Evolutionary conservation across 2,797 vertebrate species (phyloP), one percentile per base, ranked within the genome.

Genomic region (Manis crassicaudata): DNA sequence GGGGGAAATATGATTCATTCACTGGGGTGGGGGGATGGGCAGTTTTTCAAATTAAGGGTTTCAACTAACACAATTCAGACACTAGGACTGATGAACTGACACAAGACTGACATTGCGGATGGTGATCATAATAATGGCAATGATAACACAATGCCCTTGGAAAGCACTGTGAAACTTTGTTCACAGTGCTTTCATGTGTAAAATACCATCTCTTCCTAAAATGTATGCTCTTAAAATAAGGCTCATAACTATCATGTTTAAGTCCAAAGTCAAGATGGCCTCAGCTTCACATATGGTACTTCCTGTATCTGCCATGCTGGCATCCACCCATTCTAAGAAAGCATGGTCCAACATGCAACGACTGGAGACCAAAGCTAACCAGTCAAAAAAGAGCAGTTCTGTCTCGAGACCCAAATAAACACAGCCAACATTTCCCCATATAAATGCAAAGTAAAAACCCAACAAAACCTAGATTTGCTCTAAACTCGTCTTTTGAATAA

Each of bases 371-470:
- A 77, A 62, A 37, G 54, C 18, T 56, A 56, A 50, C 50, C 65
- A 62, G 21, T 67, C n/a, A n/a, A 40, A 62, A 70, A 23, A 7
- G 75, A 3, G 16, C 12, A 54, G 1, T 17, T 16, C 5, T 35
- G 20, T 62, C 60, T 87, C 40, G 37, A 90, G 37, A 81, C 13
- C 88, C 52, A 91, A 80, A 73, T 54, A 80, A 83, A 86, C 18
- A 52, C 3, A 20, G 27, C 25, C 25, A 40, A 23, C 23, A 65
- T 96, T 97, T 97, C 96, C 93, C 83, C 94, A 95, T 70, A 96
- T 97, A 98, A 98, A 97, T 97, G 96, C 98, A 84, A 94, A 97
- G 92, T 90, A 97, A 97, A 92, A 97, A 96, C 92, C 90, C 54
- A 92, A 93, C 84, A 97, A 98, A 97, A 98, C 97, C 97, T 10